Conservation (phyloP, 1,140 invertebrate species). For the Limonius californicus region DNA sequence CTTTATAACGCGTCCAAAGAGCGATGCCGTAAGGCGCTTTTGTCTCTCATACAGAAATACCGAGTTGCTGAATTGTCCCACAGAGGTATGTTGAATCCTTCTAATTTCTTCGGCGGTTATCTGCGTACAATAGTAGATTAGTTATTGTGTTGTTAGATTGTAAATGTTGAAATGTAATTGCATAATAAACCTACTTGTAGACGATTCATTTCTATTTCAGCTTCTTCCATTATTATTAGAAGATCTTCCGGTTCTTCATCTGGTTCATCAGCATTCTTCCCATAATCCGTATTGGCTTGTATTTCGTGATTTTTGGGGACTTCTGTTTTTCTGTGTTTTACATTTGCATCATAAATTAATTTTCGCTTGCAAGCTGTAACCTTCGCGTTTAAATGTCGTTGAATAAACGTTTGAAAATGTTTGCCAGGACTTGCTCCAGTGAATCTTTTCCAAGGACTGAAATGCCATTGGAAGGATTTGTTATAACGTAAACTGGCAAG, state of each 20-base stretch:
- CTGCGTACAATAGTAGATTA: too few relatives aligned
- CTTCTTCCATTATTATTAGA: background rate
- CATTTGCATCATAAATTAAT: background rate
- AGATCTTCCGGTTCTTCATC: background rate
- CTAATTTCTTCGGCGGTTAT: too few relatives aligned
- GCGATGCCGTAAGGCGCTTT: too few relatives aligned
- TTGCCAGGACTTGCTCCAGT: background rate
- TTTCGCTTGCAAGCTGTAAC: too few relatives aligned
- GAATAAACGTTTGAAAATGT: background rate
- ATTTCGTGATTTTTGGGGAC: background rate
- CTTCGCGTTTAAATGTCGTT: background rate
- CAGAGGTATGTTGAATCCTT: too few relatives aligned
- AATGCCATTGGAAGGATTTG: background rate
- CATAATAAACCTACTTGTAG: background rate
- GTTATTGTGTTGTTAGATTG: too few relatives aligned
- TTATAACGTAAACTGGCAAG: slow-evolving; percentile 11
- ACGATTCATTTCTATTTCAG: background rate
- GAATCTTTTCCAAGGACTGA: background rate
- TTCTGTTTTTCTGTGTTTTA: slow-evolving; percentile 4
- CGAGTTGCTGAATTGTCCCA: too few relatives aligned
- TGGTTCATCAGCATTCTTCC: background rate
- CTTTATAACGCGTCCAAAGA: too few relatives aligned
- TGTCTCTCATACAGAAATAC: too few relatives aligned
- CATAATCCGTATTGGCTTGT: background rate
- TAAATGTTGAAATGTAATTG: too few relatives aligned